phyloP scores from a whole-genome alignment of 2,113 vertebrate genomes.

The Vulpes vulpes region DNA sequence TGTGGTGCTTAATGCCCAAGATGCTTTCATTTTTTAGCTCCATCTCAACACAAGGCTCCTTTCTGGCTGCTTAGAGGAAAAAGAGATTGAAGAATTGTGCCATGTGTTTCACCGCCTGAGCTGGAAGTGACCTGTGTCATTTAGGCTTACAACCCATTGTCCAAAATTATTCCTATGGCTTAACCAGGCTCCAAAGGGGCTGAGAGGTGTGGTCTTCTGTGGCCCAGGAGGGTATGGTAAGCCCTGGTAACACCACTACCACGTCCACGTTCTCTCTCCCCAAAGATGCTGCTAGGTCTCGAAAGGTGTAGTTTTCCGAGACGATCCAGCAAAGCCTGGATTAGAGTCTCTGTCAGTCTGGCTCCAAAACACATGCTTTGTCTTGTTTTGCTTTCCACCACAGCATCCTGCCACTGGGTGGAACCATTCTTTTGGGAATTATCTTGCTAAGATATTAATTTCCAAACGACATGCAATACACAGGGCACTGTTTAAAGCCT shows the following conservation, averaged over 20 bases:
- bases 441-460: background rate
- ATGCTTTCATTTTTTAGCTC: background rate
- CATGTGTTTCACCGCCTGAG: background rate
- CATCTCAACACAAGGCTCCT: background rate
- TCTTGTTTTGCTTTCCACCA: background rate
- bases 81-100: background rate
- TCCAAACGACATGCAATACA: constrained; percentile 2
- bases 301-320: background rate
- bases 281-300: background rate
- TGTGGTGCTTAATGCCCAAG: fast-evolving
- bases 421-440: constrained; percentile 19
- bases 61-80: background rate
- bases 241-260: background rate
- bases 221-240: background rate
- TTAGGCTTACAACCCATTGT: background rate
- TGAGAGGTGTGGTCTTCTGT: background rate
- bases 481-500: background rate
- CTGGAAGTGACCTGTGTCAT: background rate
- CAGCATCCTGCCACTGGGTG: background rate
- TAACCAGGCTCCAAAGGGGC: background rate
- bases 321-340: background rate
- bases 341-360: background rate
- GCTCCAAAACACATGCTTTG: background rate
- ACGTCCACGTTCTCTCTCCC: background rate
- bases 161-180: background rate